phyloP scores from a whole-genome alignment of 35 echinoderm and acorn worm species.

The Ophiothrix spiculata region DNA sequence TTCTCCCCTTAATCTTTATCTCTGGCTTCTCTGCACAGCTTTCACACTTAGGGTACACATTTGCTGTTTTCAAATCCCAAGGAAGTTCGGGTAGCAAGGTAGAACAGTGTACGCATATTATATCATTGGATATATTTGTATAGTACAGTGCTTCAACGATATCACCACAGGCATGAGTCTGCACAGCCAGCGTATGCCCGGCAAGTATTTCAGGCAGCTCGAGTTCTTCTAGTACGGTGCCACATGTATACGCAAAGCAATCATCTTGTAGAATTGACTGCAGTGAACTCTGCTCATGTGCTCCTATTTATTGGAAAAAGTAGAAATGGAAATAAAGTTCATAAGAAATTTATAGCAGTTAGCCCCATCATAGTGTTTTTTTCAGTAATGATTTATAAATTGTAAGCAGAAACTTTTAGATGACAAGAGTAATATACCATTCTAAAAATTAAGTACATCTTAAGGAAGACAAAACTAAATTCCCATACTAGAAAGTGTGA shows the following conservation, averaged over 20 bases:
- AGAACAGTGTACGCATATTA: background rate
- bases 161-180: background rate
- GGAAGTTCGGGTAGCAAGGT: background rate
- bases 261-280: background rate
- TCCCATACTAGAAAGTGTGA: background rate
- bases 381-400: too few species aligned
- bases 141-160: background rate
- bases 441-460: background rate
- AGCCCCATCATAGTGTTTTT: too few species aligned
- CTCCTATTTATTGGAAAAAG: background rate
- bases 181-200: background rate
- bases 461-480: background rate
- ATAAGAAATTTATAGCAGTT: background rate
- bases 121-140: background rate
- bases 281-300: background rate
- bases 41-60: background rate
- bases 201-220: background rate
- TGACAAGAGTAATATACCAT: too few species aligned
- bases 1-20: too few species aligned
- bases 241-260: background rate
- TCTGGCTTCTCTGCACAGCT: too few species aligned
- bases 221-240: background rate
- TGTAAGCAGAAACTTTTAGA: too few species aligned
- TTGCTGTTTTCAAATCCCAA: background rate
- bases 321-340: background rate